Conservation (phyloP, 2,113 vertebrate genomes). For the Triplophysa dalaica region DNA sequence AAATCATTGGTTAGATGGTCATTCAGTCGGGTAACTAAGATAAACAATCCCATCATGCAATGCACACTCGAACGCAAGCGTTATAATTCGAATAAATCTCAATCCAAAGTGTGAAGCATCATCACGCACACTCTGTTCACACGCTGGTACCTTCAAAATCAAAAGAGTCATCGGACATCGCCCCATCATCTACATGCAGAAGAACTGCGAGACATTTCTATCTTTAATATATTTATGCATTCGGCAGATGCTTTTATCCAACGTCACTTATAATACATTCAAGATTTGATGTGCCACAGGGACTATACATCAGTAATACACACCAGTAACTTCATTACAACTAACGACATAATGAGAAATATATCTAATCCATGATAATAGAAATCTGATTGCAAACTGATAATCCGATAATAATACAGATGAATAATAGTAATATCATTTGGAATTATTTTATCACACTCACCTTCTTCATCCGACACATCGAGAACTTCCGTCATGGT, state of each 20-base stretch:
- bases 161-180: constrained; percentile 77
- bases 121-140: background rate
- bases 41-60: constrained; percentile 1
- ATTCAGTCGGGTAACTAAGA: background rate
- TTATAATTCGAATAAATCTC: no score
- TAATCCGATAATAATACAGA: no score
- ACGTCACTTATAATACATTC: no score
- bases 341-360: background rate
- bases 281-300: no score
- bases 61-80: background rate
- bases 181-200: constrained; percentile 77
- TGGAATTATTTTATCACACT: constrained; percentile 55
- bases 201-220: constrained; percentile 68
- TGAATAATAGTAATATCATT: no score
- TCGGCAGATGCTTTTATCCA: no score
- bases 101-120: background rate
- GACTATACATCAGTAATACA: background rate
- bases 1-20: background rate
- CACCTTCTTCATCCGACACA: constrained; percentile 97
- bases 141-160: constrained; percentile 70
- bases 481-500: constrained; percentile 98
- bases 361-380: no score
- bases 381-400: no score
- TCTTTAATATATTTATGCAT: background rate
- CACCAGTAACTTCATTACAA: background rate